Base-by-base conservation (phyloP, 1,140 invertebrate genomes). In the Phymorhynchus buccinoides region DNA sequence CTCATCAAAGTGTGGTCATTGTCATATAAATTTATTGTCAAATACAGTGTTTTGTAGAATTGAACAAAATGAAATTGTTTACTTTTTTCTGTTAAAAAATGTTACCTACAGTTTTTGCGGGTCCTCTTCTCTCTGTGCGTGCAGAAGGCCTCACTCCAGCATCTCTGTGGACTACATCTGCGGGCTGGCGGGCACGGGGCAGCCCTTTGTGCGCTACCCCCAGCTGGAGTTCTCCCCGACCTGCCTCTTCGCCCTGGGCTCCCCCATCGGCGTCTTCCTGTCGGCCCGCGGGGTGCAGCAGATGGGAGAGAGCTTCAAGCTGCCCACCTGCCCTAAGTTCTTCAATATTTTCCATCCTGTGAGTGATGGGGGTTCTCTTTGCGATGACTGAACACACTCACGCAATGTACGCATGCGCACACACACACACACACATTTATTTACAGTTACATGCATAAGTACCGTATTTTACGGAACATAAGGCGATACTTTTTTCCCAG, bases 281-380 rank as follows among this genome's bases (percentile, higher is more conserved):
- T 97, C 97, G n/a, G 96, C 99, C 1, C 95, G 98, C 83, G 98
- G 98, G 0, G 96, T 99, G 18, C 96, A 98, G 87, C 95, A 95
- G 9, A 94, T 99, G 0, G 97, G 97, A 0, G 95, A 96, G 86
- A 95, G 98, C 73, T 94, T 93, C 83, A 94, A 94, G 52, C 93
- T 99, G 78, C 98, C 98, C 0, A 99, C 97, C 0, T 99, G 98
- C 94, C 95, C 96, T 16, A 95, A 95, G 32, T 98, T 98, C 93
- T 99, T 97, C 94, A 99, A 99, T 90, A 98, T 99, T 86, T 99
- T 99, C 93, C 98, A 99, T 95, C 98, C 98, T 42, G 91, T 91
- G 89, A 89, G 91, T 90, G 4, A 16, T 27, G 14, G 6, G 22
- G 56, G 6, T 62, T 62, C 4, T 62, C 22, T 62, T 48, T 48